Evolutionary conservation across 2,888 invertebrate genomes (phyloP).

Genomic region (Trichacis sp.): DNA sequence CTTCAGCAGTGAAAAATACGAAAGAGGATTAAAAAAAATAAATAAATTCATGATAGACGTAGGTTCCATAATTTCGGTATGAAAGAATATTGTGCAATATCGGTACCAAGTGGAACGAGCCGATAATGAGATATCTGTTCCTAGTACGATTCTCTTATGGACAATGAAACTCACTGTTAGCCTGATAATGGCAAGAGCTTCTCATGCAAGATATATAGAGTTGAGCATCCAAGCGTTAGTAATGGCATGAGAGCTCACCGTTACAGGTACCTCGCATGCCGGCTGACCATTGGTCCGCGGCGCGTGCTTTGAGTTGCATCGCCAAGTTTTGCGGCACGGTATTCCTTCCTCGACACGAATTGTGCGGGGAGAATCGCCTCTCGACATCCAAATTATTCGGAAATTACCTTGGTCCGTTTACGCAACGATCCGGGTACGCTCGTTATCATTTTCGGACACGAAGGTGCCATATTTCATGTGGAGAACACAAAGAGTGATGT

Average conservation of each 20-base stretch:
- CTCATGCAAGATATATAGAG: constrained; percentile 26
- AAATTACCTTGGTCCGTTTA: constrained; percentile 47
- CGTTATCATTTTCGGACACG: constrained; percentile 36
- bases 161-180: constrained; percentile 18
- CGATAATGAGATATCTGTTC: constrained; percentile 12
- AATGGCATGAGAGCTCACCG: constrained; percentile 31
- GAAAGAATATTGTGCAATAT: too few relatives aligned
- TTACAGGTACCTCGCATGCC: constrained; percentile 48
- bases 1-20: too few relatives aligned
- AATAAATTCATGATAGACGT: too few relatives aligned
- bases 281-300: constrained; percentile 47
- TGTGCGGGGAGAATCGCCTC: constrained; percentile 57
- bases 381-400: constrained; percentile 59
- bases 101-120: neutral
- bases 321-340: constrained; percentile 29
- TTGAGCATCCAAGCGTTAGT: constrained; percentile 23
- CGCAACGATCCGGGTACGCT: constrained; percentile 4
- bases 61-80: too few relatives aligned
- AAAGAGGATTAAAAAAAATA: too few relatives aligned
- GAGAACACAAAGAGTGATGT: too few relatives aligned
- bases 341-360: constrained; percentile 57
- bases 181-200: constrained; percentile 24
- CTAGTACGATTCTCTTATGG: constrained; percentile 5
- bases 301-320: constrained; percentile 41
- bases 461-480: neutral